These are phyloP conservation scores for Mus spicilegus DNA, from an alignment of 2,113 vertebrate genomes.

Conservation along the genomic window DNA sequence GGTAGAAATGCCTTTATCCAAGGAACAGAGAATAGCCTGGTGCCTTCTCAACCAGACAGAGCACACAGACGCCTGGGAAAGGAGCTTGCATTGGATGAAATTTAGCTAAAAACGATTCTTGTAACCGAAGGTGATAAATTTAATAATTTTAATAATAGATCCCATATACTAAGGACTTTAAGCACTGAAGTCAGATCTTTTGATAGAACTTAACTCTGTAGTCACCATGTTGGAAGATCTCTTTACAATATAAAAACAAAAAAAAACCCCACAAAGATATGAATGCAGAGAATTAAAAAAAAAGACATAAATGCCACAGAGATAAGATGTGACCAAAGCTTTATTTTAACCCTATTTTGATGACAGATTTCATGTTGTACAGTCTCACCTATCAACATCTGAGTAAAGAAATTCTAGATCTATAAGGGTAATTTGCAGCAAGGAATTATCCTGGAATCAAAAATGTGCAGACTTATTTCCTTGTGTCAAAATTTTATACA, in stretches of 20 bases:
- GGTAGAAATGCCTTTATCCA: constrained; percentile 68
- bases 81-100: constrained; percentile 51
- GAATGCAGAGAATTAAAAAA: background rate
- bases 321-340: background rate
- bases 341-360: background rate
- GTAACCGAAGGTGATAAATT: background rate
- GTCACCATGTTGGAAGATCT: background rate
- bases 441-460: background rate
- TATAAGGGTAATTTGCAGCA: background rate
- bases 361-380: background rate
- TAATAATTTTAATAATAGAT: background rate
- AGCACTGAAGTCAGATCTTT: background rate
- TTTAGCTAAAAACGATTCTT: constrained; percentile 55
- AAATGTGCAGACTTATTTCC: background rate
- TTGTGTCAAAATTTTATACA: background rate
- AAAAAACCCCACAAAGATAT: background rate
- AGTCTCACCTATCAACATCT: background rate
- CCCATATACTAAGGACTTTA: background rate
- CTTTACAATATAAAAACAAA: background rate
- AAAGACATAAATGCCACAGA: constrained; percentile 1
- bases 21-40: constrained; percentile 29
- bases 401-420: background rate
- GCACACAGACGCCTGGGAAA: constrained; percentile 57
- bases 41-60: constrained; percentile 17
- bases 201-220: background rate